Percentiles rank a stretch among this genome's conserved stretches.
phyloP scores from a whole-genome alignment of 1,140 invertebrate species.

The Euura saliciscinereae region DNA sequence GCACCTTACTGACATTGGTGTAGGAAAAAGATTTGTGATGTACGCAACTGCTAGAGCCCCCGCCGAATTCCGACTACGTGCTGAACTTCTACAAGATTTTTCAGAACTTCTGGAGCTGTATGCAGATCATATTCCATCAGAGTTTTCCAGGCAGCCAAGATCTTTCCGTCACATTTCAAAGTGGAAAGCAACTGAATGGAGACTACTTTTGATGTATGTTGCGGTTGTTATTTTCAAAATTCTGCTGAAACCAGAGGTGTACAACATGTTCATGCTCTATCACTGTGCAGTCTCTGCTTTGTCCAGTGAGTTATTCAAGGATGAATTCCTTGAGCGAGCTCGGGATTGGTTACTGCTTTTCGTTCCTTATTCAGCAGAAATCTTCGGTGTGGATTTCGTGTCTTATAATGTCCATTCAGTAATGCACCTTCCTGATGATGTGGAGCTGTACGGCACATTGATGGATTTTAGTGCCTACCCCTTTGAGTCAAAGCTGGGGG shows the following conservation, averaged over 20 bases:
- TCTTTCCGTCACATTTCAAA: constrained; percentile 42
- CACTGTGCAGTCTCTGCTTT: no score
- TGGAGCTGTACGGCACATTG: constrained; percentile 38
- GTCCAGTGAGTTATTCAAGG: background rate
- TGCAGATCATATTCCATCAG: no score
- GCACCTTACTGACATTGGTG: constrained; percentile 12
- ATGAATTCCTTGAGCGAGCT: constrained; percentile 16
- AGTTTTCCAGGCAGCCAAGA: no score
- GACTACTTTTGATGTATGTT: constrained; percentile 57
- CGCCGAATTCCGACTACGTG: no score
- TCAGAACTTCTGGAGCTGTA: no score
- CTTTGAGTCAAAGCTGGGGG: constrained; percentile 42
- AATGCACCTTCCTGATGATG: constrained; percentile 47
- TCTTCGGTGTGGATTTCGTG: constrained; percentile 21
- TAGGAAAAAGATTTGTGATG: no score
- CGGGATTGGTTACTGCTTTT: constrained; percentile 17
- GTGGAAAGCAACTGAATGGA: constrained; percentile 60
- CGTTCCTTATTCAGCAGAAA: constrained; percentile 14
- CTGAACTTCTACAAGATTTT: no score
- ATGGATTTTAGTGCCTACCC: constrained; percentile 45
- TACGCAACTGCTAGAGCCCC: no score
- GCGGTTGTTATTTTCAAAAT: constrained; percentile 45
- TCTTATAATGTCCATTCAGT: constrained; percentile 26
- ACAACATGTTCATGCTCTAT: constrained; percentile 47
- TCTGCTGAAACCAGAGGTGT: constrained; percentile 36